A percentile compares a stretch with the other conserved stretches of the same genome.
phyloP scores from a whole-genome alignment of 2,888 invertebrate species.

The Pseudoips prasinana region DNA sequence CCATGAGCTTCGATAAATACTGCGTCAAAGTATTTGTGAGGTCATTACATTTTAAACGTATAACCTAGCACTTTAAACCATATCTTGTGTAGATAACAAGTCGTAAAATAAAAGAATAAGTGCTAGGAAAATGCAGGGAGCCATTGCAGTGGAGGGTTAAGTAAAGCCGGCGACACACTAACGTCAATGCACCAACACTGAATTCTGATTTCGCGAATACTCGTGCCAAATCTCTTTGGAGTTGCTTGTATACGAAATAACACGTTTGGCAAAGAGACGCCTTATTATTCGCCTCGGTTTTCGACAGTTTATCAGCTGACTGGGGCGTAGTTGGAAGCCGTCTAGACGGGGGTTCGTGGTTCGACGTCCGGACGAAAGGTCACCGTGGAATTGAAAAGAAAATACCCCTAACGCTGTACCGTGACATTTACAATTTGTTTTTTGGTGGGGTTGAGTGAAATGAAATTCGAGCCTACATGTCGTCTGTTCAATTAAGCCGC shows the following conservation, averaged over 20 bases:
- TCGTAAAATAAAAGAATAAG: conserved; percentile 62
- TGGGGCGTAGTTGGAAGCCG: conserved; percentile 47
- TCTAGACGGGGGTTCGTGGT: conserved; percentile 67
- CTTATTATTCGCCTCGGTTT: conserved; percentile 38
- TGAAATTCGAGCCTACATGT: conserved; percentile 42
- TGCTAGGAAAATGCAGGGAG: conserved; percentile 38
- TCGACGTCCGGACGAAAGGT: conserved; percentile 73
- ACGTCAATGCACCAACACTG: conserved; percentile 11
- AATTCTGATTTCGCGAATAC: conserved; percentile 17
- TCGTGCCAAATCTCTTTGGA: conserved; percentile 25
- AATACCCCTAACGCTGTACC: conserved; percentile 49
- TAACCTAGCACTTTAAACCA: conserved; percentile 57
- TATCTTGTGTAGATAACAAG: conserved; percentile 57
- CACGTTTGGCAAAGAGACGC: conserved; percentile 20
- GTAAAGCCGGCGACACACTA: conserved; percentile 27
- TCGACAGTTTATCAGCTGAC: conserved; percentile 39
- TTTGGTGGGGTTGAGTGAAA: conserved; percentile 26
- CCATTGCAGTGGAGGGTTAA: conserved; percentile 37
- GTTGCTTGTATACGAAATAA: conserved; percentile 22
- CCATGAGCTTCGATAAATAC: no score
- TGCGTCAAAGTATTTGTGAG: no score
- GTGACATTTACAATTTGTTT: conserved; percentile 36
- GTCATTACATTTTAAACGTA: conserved; percentile 49
- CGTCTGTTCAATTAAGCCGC: conserved; percentile 13
- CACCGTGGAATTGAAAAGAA: conserved; percentile 64